Base-by-base conservation (phyloP, 1,140 invertebrate genomes). In the Euwallacea similis region DNA sequence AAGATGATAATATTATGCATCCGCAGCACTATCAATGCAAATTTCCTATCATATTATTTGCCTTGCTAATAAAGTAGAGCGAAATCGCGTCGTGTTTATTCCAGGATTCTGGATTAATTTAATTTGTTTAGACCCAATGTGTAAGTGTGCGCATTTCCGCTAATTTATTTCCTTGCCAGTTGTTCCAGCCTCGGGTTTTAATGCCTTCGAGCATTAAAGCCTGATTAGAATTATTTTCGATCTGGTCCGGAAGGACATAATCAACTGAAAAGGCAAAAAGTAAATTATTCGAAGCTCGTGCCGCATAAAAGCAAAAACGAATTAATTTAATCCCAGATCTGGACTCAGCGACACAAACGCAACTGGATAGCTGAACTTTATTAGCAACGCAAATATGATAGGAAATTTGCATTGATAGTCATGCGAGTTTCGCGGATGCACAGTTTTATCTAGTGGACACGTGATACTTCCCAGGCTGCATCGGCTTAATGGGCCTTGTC, bases 351-450 rank as follows among this genome's bases (percentile, higher is more conserved):
- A 61, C 59, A 61, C 59, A 61, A 61, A 42, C 59, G 10, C 11
- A 42, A 44, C 61, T 10, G 21, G 13, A 46, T 63, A n/a, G 13
- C 42, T 54, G 50, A 7, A 65, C 10, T 65, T 63, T 65, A 65
- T 65, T 65, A 54, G 63, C 63, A 65, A 65, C n/a, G 63, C 63
- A 65, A 65, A 65, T 65, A 53, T 65, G 7, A 65, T 65, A 42
- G 47, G 63, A 65, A 65, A 65, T 65, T 65, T 65, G 16, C 63
- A 65, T 65, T 65, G 63, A 65, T 65, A 54, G 63, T 15, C 63
- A 7, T 54, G 63, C 47, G 16, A 65, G 63, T 42, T n/a, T 9
- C 15, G 21, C 50, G 42, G 63, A 65, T 54, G 50, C 41, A 21
- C n/a, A 47, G 43, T 63, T 46, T 63, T 63, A 63, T 63, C 13